Percentiles rank a stretch among this genome's conserved stretches.
Evolutionary conservation across 2,113 vertebrate genomes (phyloP).

Genomic region (Martes martes): DNA sequence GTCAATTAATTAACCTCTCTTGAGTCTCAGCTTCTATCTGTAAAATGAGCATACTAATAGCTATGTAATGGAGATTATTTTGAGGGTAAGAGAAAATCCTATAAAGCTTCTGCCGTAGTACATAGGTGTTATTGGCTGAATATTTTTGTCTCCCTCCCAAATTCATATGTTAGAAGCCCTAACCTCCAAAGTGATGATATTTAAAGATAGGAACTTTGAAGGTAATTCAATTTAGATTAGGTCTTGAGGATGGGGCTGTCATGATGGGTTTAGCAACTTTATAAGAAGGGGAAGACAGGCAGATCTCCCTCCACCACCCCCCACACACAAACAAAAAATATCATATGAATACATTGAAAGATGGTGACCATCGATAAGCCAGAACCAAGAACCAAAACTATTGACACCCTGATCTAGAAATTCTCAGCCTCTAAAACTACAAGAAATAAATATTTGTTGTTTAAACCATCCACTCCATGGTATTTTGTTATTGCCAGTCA

Average conservation of each 20-base stretch:
- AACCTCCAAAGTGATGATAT: not conserved
- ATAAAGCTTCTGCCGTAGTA: not conserved
- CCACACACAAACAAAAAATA: accelerated
- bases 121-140: not conserved
- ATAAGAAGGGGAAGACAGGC: not conserved
- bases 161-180: not conserved
- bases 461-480: not conserved
- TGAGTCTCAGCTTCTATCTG: not conserved
- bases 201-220: not conserved
- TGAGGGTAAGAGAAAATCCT: not conserved
- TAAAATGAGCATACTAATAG: not conserved
- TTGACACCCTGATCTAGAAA: not conserved
- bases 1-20: not conserved
- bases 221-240: not conserved
- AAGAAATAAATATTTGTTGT: not conserved
- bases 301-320: no score
- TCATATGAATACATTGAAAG: not conserved
- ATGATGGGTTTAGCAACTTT: not conserved
- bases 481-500: not conserved
- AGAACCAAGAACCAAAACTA: not conserved
- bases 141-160: not conserved
- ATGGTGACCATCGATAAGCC: not conserved
- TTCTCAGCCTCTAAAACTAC: not conserved
- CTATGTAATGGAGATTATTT: not conserved
- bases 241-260: not conserved